Percentiles rank a stretch among this genome's conserved stretches.
phyloP scores from a whole-genome alignment of 2,113 vertebrate genomes.

The Antechinus stuartii region DNA sequence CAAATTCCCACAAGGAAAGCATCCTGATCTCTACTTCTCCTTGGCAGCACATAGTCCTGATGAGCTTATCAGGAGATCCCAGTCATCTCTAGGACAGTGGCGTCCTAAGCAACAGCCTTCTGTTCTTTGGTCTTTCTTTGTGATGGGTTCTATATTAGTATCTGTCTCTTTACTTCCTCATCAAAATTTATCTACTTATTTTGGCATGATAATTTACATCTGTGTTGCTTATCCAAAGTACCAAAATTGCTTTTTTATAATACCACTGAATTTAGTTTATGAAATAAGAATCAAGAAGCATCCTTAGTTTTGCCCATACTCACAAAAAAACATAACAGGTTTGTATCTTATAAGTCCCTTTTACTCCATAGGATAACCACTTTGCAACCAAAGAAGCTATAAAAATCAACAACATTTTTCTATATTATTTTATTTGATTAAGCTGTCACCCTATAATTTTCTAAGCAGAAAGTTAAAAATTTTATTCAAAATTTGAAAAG shows the following conservation, averaged over 20 bases:
- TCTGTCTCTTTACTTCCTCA: neutral
- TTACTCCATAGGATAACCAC: neutral
- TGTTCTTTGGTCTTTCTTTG: neutral
- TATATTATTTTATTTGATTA: neutral
- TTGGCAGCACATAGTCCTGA: neutral
- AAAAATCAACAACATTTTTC: neutral
- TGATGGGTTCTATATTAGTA: neutral
- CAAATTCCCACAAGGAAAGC: neutral
- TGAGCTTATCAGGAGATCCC: neutral
- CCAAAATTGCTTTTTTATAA: neutral
- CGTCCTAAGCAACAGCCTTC: neutral
- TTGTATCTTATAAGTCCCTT: neutral
- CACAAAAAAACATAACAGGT: neutral
- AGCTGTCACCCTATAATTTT: neutral
- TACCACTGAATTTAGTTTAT: neutral
- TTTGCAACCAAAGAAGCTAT: neutral
- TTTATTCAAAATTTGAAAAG: neutral
- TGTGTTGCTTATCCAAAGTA: neutral
- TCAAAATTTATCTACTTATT: neutral
- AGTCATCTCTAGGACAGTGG: neutral
- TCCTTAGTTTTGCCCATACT: neutral
- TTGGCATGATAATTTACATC: neutral
- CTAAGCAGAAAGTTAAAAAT: neutral
- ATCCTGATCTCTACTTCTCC: neutral
- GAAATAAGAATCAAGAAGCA: neutral